Conservation (phyloP, 2,797 vertebrate genomes). For the Neopelma chrysocephalum region DNA sequence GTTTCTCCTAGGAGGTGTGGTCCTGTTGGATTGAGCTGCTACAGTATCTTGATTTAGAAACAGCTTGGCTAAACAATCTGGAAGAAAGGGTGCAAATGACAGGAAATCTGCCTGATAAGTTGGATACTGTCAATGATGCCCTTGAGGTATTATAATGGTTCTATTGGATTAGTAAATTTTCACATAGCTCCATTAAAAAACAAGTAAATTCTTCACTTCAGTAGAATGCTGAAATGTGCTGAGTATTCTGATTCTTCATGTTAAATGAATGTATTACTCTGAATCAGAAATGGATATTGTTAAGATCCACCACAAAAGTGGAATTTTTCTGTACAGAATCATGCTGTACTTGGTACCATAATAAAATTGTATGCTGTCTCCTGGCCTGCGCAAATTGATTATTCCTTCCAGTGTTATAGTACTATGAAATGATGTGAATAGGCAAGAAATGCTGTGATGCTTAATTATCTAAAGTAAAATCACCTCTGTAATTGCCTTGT, state of each 20-base stretch:
- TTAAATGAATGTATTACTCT: not conserved
- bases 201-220: not conserved
- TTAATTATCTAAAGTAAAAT: not conserved
- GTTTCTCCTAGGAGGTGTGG: constrained; percentile 89
- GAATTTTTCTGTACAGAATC: not conserved
- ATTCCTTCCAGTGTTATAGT: not conserved
- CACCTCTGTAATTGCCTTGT: not conserved
- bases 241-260: not conserved
- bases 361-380: not conserved
- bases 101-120: constrained; percentile 83
- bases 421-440: not conserved
- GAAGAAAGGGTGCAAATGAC: constrained; percentile 85
- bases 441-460: not conserved
- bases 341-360: not conserved
- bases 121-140: constrained; percentile 82
- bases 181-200: not conserved
- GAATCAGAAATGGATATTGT: not conserved
- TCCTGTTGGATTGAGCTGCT: constrained; percentile 97
- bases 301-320: not conserved
- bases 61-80: constrained; percentile 87
- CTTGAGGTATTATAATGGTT: constrained; percentile 84
- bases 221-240: not conserved
- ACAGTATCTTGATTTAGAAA: constrained; percentile 93
- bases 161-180: not conserved
- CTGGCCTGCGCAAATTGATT: not conserved